phyloP scores from a whole-genome alignment of 92 coral and sea anemone species.

The Palythoa caribaeorum region DNA sequence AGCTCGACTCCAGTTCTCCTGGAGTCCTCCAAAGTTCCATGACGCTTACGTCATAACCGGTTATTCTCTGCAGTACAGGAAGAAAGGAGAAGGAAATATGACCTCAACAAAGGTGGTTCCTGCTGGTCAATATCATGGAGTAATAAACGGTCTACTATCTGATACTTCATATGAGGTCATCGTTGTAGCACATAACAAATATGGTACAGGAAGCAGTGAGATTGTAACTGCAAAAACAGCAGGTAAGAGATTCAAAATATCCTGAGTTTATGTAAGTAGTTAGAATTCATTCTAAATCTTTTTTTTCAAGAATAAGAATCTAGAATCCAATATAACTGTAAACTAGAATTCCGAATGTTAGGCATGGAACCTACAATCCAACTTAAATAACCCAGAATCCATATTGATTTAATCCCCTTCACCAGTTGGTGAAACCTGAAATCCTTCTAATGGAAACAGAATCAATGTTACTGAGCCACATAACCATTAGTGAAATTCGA shows the following conservation, averaged over 20 bases:
- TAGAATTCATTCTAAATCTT: no score
- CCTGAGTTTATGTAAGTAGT: no score
- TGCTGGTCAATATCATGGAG: slow-evolving; percentile 1
- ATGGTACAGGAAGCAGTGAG: slow-evolving; percentile 39
- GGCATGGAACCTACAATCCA: no score
- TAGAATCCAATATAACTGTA: no score
- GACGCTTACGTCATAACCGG: slow-evolving; percentile 39
- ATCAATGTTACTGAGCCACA: no score
- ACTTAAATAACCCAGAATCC: no score
- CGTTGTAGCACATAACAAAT: slow-evolving; percentile 41
- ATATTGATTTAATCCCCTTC: no score
- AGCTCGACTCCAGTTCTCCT: slow-evolving; percentile 4
- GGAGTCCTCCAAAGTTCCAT: slow-evolving; percentile 46
- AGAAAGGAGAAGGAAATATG: slow-evolving; percentile 19
- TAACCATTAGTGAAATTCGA: no score
- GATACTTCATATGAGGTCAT: slow-evolving; percentile 46
- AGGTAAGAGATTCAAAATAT: slow-evolving; percentile 11
- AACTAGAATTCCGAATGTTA: no score
- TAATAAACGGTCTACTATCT: slow-evolving; percentile 30
- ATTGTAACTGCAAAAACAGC: slow-evolving; percentile 23
- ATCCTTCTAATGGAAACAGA: no score
- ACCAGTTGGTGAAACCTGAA: no score
- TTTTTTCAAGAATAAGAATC: no score
- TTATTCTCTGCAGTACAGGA: slow-evolving; percentile 48
- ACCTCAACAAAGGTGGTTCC: background rate